Evolutionary conservation across 2,888 invertebrate species (phyloP), one percentile per base, ranked within the genome.

Genomic region (Synergus umbraculus): DNA sequence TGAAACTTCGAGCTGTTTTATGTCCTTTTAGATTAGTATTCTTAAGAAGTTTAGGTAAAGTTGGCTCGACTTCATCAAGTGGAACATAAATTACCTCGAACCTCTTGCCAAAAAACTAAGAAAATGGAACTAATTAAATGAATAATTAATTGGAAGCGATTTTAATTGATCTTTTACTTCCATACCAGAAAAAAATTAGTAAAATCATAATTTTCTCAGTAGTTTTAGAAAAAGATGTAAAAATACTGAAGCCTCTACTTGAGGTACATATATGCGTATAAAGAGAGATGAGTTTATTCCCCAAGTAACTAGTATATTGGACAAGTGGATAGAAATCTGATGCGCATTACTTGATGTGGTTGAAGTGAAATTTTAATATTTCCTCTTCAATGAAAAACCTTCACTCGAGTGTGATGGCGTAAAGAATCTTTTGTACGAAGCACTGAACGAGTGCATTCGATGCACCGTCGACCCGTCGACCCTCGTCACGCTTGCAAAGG

Each of bases 311-410:
- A 73, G 37, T 54, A 73, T 49, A 73, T 73, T 54, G 49, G 49
- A 73, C 73, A 73, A 49, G 73, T 73, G 73, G 49, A 73, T 54
- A 54, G 73, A 73, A 54, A 73, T 54, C 73, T 73, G 73, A 73
- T 73, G 73, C 73, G 69, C 69, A 69, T 69, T 69, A 46, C 69
- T 69, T 69, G 69, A 73, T 73, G 73, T 37, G 73, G 73, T 54
- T 46, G 49, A 54, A 73, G 49, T 73, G 37, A 73, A 73, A 54
- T 73, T 73, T 73, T 73, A 73, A 73, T 73, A 73, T 49, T 49
- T 73, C 73, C 54, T 29, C 73, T 54, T 73, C 29, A 73, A 54
- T 73, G 49, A 73, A 54, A 73, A 73, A 22, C 54, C 49, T 73
- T 15, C 54, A 73, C 41, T 73, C 49, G 29, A 73, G 37, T 67